Conservation (phyloP, 2,113 vertebrate genomes). For the Pachypanchax playfairii region DNA sequence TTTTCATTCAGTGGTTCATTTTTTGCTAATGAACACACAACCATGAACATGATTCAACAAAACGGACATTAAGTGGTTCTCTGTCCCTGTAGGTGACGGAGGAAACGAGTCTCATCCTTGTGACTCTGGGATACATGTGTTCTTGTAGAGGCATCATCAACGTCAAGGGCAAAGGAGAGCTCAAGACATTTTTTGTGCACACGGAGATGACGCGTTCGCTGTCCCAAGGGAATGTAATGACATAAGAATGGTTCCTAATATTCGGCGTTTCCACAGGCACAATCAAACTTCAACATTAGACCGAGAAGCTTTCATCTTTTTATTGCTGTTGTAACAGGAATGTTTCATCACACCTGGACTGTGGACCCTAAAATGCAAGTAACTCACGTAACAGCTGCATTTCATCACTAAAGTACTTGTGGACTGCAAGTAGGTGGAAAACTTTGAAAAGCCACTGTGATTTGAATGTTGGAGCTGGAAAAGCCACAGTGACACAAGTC, state of each 20-base stretch:
- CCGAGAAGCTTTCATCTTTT: slow-evolving; percentile 31
- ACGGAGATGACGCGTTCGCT: slow-evolving; percentile 95
- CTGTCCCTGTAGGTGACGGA: slow-evolving; percentile 87
- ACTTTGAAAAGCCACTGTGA: slow-evolving; percentile 25
- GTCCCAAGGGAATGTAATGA: slow-evolving; percentile 86
- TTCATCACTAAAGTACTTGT: slow-evolving; percentile 64
- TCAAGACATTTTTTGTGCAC: slow-evolving; percentile 96
- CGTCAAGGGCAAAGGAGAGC: slow-evolving; percentile 96
- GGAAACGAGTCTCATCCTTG: slow-evolving; percentile 89
- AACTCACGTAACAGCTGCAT: slow-evolving; percentile 52
- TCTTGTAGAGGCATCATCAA: slow-evolving; percentile 96
- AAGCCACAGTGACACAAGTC: slow-evolving; percentile 14
- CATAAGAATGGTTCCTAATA: slow-evolving; percentile 47
- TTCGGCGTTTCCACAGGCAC: slow-evolving; percentile 21
- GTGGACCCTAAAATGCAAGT: slow-evolving; percentile 24
- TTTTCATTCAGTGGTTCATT: no score
- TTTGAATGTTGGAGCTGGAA: slow-evolving; percentile 36
- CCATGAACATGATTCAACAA: no score
- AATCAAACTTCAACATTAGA: slow-evolving; percentile 25
- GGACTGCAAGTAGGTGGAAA: slow-evolving; percentile 55
- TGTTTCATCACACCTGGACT: slow-evolving; percentile 1
- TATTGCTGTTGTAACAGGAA: slow-evolving; percentile 13
- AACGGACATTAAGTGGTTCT: slow-evolving; percentile 16
- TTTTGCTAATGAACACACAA: no score
- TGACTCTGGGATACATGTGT: slow-evolving; percentile 91